phyloP scores from a whole-genome alignment of 2,888 invertebrate genomes.

The Poecilus cupreus region DNA sequence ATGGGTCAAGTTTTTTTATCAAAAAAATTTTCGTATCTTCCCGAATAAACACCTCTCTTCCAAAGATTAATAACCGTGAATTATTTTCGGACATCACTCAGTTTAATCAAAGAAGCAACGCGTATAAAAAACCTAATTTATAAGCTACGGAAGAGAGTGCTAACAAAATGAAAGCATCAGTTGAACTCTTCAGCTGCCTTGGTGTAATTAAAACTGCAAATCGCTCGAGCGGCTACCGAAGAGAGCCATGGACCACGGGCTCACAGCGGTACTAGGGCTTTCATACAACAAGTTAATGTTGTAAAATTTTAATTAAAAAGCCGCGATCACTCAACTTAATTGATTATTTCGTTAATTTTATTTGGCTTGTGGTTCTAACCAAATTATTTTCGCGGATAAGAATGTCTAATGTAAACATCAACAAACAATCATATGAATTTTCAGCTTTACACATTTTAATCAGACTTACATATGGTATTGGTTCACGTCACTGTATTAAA shows the following conservation, averaged over 20 bases:
- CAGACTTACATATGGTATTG: too few species aligned
- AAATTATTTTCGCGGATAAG: neutral
- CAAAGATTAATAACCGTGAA: constrained; percentile 38
- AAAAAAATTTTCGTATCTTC: neutral
- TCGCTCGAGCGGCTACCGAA: neutral
- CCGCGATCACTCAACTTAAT: constrained; percentile 50
- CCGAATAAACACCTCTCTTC: constrained; percentile 15
- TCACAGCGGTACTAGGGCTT: neutral
- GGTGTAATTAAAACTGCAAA: constrained; percentile 41
- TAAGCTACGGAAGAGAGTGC: constrained; percentile 9
- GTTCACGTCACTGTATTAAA: too few species aligned
- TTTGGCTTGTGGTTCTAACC: constrained; percentile 12
- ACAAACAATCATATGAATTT: too few species aligned
- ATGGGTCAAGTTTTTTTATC: neutral
- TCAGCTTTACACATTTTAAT: too few species aligned
- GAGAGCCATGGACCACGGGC: too few species aligned
- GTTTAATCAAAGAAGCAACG: constrained; percentile 34
- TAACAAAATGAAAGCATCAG: neutral
- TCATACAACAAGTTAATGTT: constrained; percentile 19
- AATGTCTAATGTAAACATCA: neutral
- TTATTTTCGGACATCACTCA: constrained; percentile 48
- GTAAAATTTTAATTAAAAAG: constrained; percentile 57
- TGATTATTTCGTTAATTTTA: constrained; percentile 54
- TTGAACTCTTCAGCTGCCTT: constrained; percentile 15
- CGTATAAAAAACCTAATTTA: constrained; percentile 23